Conservation (phyloP, 2,888 invertebrate genomes). For the Nomada ruficornis region DNA sequence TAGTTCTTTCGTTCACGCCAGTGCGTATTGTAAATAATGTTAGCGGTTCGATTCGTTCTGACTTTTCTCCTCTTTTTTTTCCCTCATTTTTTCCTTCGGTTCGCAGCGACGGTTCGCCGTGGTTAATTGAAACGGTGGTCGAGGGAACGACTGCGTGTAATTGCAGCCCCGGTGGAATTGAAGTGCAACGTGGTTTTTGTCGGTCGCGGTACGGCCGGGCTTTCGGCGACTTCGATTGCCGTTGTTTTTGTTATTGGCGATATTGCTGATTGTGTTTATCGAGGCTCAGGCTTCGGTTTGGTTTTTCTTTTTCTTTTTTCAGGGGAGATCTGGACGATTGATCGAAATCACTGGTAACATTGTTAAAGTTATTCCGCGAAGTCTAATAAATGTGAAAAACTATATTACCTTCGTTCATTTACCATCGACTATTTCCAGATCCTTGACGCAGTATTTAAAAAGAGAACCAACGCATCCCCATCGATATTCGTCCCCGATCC, state of each 20-base stretch:
- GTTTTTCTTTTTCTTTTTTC: neutral
- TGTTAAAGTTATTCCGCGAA: too few relatives aligned
- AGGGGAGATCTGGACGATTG: neutral
- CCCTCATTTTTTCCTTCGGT: neutral
- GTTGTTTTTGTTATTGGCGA: neutral
- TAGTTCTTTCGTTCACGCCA: conserved; percentile 19
- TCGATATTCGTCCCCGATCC: too few relatives aligned
- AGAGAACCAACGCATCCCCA: too few relatives aligned
- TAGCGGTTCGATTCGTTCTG: conserved; percentile 3
- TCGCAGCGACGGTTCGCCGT: conserved; percentile 12
- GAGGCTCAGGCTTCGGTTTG: neutral
- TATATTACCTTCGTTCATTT: too few relatives aligned
- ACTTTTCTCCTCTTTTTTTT: neutral
- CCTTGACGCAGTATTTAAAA: too few relatives aligned
- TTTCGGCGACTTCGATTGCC: conserved; percentile 23
- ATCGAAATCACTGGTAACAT: neutral
- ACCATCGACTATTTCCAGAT: too few relatives aligned
- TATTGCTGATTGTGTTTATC: neutral
- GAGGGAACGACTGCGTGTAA: conserved; percentile 42
- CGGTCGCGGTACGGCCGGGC: neutral
- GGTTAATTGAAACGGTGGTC: conserved; percentile 58
- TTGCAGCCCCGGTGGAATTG: conserved; percentile 31
- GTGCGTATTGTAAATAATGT: conserved; percentile 34
- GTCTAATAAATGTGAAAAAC: too few relatives aligned
- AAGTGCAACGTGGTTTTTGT: conserved; percentile 9